These are phyloP conservation scores for Epinotia brunnichana DNA, from an alignment of 2,888 invertebrate species.

Conservation along the genomic window DNA sequence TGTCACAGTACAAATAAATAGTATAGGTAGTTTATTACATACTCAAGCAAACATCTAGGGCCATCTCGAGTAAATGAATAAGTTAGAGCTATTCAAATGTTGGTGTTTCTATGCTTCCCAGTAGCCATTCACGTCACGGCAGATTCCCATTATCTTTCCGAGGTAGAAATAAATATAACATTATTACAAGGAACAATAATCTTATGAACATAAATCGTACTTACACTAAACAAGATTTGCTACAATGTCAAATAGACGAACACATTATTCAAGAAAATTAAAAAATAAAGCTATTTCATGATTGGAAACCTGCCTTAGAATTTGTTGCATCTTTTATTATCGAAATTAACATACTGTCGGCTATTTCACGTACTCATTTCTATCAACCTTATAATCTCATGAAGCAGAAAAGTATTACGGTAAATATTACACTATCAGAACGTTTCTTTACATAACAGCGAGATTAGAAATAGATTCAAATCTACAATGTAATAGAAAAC, in stretches of 20 bases:
- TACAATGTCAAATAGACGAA: slow-evolving; percentile 65
- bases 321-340: slow-evolving; percentile 64
- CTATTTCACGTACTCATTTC: slow-evolving; percentile 74
- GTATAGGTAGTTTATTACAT: slow-evolving; percentile 62
- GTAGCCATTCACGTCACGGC: slow-evolving; percentile 60
- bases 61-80: slow-evolving; percentile 67
- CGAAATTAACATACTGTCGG: slow-evolving; percentile 69
- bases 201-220: slow-evolving; percentile 40
- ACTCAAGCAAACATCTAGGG: slow-evolving; percentile 74
- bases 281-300: slow-evolving; percentile 50
- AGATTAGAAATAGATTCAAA: slow-evolving; percentile 77
- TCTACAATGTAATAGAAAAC: slow-evolving; percentile 70
- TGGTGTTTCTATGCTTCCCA: slow-evolving; percentile 62
- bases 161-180: slow-evolving; percentile 44
- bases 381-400: slow-evolving; percentile 80
- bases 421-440: slow-evolving; percentile 74
- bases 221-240: slow-evolving; percentile 45
- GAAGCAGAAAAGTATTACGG: slow-evolving; percentile 82
- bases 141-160: slow-evolving; percentile 58
- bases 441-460: slow-evolving; percentile 67
- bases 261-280: slow-evolving; percentile 59
- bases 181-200: slow-evolving; percentile 43
- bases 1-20: slow-evolving; percentile 79
- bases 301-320: slow-evolving; percentile 72
- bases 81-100: slow-evolving; percentile 65